Evolutionary conservation across 2,888 invertebrate genomes (phyloP), one percentile per base, ranked within the genome.

Genomic region (Pandemis corylana): DNA sequence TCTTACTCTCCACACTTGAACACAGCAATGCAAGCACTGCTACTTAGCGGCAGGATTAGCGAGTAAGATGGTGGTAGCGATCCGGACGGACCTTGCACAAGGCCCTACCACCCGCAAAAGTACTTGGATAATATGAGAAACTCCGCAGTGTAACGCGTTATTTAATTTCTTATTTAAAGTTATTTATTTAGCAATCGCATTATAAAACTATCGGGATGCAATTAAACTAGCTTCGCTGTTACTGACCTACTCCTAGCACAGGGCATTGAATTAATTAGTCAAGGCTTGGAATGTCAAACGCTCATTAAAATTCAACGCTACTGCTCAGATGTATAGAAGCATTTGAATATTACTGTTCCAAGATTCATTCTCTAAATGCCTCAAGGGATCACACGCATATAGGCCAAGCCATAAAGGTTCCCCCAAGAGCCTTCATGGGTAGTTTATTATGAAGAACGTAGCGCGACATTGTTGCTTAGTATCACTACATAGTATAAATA

Each of bases 321-420:
- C 51, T 41, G 56, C 64, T 44, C 51, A 46, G 49, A 41, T 62
- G 53, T 64, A 13, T 41, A 9, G 53, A 7, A 61, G 61, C 51
- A 74, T 74, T 66, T 69, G 74, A 65, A 74, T 74, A 73, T 69
- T 28, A 62, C 53, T 42, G 51, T 66, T 74, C 15, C 64, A 53
- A 59, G 41, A 56, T 36, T 13, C 69, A 64, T 69, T 62, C 15
- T 20, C 5, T 56, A 56, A 20, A 36, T 5, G 3, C 28, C 59
- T 28, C 3, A 36, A 59, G 59, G 59, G 59, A 28, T 5, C 13
- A 13, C 65, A 65, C 15, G 56, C 56, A 42, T 36, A 51, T 53
- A 44, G 64, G 64, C 59, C 64, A 63, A 68, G 63, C 61, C 61
- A 72, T 46, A 46, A 65, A 46, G 46, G 46, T 28, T 49, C 46